Conservation (phyloP, 2,797 vertebrate species). For the Holocentrus rufus region DNA sequence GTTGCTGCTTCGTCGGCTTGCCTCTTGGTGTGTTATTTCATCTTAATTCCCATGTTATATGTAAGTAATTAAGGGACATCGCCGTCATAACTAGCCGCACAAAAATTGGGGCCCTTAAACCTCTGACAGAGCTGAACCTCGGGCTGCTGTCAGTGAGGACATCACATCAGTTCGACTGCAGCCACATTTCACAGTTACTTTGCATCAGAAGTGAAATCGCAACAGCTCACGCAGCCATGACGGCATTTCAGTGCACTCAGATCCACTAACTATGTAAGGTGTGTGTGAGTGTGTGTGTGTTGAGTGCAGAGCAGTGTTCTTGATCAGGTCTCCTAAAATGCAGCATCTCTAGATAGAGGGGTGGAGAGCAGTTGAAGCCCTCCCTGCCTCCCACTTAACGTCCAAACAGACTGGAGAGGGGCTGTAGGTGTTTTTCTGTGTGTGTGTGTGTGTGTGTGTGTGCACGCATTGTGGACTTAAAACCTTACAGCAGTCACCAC, state of each 20-base stretch:
- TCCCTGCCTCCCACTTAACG: background rate
- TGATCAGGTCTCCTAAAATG: constrained; percentile 6
- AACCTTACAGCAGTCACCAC: too few relatives aligned
- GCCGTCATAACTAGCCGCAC: too few relatives aligned
- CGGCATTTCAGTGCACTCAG: constrained; percentile 28
- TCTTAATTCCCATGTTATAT: too few relatives aligned
- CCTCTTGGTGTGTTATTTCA: too few relatives aligned
- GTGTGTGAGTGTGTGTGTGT: constrained; percentile 12
- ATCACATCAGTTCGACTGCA: background rate
- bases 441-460: constrained; percentile 14
- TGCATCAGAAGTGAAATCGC: background rate
- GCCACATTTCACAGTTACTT: constrained; percentile 34
- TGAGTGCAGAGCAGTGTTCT: background rate
- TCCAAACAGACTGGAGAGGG: background rate
- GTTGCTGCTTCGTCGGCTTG: too few relatives aligned
- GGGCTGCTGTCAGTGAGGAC: too few relatives aligned
- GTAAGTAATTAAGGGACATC: too few relatives aligned
- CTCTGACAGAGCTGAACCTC: too few relatives aligned
- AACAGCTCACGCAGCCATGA: constrained; percentile 27
- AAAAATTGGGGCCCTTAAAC: too few relatives aligned
- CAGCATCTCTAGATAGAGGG: background rate
- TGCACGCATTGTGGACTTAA: too few relatives aligned
- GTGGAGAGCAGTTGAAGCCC: background rate
- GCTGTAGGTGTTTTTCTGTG: background rate
- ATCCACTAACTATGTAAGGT: too few relatives aligned